Evolutionary conservation across 2,113 vertebrate species (phyloP), one percentile per base, ranked within the genome.

Genomic region (Pseudolaguvia tuberculata): DNA sequence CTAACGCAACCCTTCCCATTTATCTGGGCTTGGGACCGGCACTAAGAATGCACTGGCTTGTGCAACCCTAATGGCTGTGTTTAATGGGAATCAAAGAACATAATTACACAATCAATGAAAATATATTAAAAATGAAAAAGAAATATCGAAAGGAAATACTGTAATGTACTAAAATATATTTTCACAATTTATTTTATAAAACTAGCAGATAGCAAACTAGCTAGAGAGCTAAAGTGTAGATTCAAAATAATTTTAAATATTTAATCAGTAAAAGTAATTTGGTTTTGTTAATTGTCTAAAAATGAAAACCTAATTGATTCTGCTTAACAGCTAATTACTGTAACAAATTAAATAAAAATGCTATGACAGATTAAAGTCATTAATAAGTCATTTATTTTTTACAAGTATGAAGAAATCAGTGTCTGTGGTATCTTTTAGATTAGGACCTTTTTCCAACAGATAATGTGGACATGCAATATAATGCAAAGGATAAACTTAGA

Each of bases 311-410:
- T 20, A 50, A 67, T 27, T 25, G 13, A 7, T 67, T 67, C 7
- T 65, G 21, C 63, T 66, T 27, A 48, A 45, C 45, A 58, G 69
- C 21, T 71, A 57, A 27, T 71, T 25, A 57, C 15, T 27, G 50
- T 67, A 47, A 57, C 39, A 25, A 71, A 71, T 71, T 47, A 21
- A 58, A 58, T 55, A 70, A 71, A 71, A 57, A 35, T 45, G 39
- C 4, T 5, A 27, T 71, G 53, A 58, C 25, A 5, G 23, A 25
- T 45, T 42, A 1, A 56, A 39, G 51, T 71, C 11, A 58, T 71
- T 71, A 57, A 45, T 57, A 71, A 58, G 45, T 39, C 35, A 71
- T 42, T 71, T 35, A 35, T 35, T 35, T 35, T 71, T 70, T 17
- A 42, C 39, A 47, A 71, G 51, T 10, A 2, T 56, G 68, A 70